Evolutionary conservation across 2,797 vertebrate species (phyloP).

Genomic region (Chrysocyon brachyurus): DNA sequence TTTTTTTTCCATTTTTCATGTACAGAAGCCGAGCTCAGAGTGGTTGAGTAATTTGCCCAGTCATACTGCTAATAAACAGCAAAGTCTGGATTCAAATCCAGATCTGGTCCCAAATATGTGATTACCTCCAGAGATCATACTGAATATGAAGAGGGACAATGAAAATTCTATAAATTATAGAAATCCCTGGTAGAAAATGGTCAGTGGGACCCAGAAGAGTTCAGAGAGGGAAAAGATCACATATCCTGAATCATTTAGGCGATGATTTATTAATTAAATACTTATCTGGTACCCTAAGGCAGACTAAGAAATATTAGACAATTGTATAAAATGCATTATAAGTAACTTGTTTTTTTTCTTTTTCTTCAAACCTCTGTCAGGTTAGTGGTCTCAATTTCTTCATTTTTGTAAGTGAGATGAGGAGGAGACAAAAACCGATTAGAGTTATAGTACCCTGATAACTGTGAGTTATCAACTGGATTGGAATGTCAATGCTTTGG

Average conservation of each 20-base stretch:
- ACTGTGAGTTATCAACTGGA: not conserved
- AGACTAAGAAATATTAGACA: not conserved
- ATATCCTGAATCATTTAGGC: not conserved
- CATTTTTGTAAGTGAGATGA: not conserved
- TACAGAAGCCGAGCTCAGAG: not conserved
- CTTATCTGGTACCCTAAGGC: not conserved
- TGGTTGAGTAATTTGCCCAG: not conserved
- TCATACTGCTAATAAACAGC: not conserved
- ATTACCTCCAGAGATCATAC: not conserved
- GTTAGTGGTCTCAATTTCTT: not conserved
- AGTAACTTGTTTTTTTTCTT: not conserved
- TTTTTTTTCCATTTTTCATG: not conserved
- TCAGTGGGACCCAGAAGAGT: not conserved
- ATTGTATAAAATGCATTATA: not conserved
- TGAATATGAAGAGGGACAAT: not conserved
- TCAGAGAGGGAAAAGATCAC: not conserved
- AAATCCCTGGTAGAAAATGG: not conserved
- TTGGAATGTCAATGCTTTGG: slow-evolving; percentile 60
- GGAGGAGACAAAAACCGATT: not conserved
- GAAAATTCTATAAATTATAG: not conserved
- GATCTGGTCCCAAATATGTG: not conserved
- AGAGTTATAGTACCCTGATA: not conserved
- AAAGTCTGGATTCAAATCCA: slow-evolving; percentile 35
- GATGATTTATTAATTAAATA: slow-evolving; percentile 38
- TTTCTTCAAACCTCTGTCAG: not conserved